These are phyloP conservation scores for Neodon shergylaensis DNA, from an alignment of 2,113 vertebrate genomes.

Conservation along the genomic window DNA sequence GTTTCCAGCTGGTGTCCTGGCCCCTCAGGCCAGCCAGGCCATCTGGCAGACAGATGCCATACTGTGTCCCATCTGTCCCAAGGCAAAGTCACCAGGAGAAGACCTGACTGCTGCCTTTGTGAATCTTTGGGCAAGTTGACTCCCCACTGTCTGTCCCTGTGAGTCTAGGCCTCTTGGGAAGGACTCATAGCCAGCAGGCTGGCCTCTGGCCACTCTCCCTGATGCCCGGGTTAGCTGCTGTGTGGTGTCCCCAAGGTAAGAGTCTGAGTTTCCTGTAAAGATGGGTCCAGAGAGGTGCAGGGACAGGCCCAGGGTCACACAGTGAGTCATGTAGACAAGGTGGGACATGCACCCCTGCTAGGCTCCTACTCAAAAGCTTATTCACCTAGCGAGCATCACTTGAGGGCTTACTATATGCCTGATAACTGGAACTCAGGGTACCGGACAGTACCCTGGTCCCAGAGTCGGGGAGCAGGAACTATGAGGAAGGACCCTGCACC, in stretches of 20 bases:
- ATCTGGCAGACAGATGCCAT: constrained; percentile 70
- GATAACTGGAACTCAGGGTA: not conserved
- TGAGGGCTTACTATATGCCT: not conserved
- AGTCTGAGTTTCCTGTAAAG: not conserved
- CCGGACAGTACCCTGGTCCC: not conserved
- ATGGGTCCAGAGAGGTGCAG: not conserved
- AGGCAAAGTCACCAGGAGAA: constrained; percentile 71
- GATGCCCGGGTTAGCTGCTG: not conserved
- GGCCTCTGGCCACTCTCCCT: not conserved
- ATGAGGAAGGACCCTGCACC: not conserved
- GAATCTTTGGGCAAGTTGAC: not conserved
- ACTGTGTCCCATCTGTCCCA: constrained; percentile 69
- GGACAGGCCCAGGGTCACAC: not conserved
- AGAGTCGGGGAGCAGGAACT: not conserved
- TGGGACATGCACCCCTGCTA: rapidly evolving
- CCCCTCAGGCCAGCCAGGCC: constrained; percentile 55
- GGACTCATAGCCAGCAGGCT: not conserved
- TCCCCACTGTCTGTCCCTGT: not conserved
- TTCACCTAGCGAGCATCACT: not conserved
- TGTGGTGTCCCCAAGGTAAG: not conserved
- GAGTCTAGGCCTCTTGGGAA: not conserved
- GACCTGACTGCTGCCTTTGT: constrained; percentile 5
- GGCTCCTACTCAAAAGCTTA: too few species aligned
- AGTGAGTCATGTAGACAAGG: not conserved
- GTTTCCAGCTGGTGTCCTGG: constrained; percentile 64